A percentile compares a stretch with the other conserved stretches of the same genome.
These are phyloP conservation scores for Zalophus californianus DNA, from an alignment of 2,797 vertebrate genomes.

Conservation along the genomic window DNA sequence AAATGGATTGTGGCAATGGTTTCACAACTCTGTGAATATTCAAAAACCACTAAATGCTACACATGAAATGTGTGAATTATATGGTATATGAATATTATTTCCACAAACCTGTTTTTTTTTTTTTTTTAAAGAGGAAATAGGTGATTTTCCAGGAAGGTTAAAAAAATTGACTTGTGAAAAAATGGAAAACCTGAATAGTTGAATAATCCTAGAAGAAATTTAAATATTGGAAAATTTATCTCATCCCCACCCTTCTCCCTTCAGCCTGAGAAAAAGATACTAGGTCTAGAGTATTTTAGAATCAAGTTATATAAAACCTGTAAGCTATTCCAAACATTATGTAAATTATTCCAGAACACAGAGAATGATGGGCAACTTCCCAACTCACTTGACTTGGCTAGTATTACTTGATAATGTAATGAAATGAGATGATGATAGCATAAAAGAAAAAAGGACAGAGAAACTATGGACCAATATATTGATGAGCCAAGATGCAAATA, in stretches of 20 bases:
- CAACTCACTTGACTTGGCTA: not conserved
- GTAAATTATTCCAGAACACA: not conserved
- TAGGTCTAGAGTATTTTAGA: not conserved
- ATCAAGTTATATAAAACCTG: not conserved
- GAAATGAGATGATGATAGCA: not conserved
- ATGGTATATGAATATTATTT: not conserved
- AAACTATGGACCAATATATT: not conserved
- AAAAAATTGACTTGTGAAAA: not conserved
- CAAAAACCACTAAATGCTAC: not conserved
- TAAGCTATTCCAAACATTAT: not conserved
- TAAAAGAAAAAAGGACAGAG: not conserved
- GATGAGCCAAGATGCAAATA: not conserved
- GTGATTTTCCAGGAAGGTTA: not conserved
- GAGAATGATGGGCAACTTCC: not conserved
- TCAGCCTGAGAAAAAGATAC: not conserved
- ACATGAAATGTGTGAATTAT: not conserved
- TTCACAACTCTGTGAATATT: not conserved
- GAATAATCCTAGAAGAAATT: not conserved
- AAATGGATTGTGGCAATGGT: not conserved
- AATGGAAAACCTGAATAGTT: not conserved
- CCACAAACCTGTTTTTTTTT: not conserved
- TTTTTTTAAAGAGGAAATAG: not conserved
- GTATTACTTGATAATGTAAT: not conserved
- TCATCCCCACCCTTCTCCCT: not conserved
- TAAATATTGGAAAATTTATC: constrained; percentile 40